Base-by-base conservation (phyloP, 2,888 invertebrate genomes). In the Mechanitis mazaeus region DNA sequence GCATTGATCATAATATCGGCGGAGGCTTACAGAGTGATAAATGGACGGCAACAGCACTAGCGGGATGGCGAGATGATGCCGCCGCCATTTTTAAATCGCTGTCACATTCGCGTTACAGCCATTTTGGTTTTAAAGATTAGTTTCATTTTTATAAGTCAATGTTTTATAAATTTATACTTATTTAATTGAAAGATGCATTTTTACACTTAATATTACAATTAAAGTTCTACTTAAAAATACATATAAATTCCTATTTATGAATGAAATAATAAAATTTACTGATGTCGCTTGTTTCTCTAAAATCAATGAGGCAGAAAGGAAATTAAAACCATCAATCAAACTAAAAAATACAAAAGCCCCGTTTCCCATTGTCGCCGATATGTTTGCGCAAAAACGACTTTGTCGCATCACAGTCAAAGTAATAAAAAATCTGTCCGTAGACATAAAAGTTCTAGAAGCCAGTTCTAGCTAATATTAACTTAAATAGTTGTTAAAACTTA, bases 251-350 rank as follows among this genome's bases (percentile, higher is more conserved):
- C 12, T 47, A 20, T 47, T 47, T 2, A 61, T 56, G 31, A 56
- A 60, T 35, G 28, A 58, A 31, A 54, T 55, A 54, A 35, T 58
- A 31, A 50, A 31, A 50, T 54, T 33, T 35, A 47, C 53, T 64
- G 64, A 64, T 66, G 55, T 63, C 55, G 65, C 64, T 62, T 68
- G 64, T 66, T 63, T 64, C 66, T 60, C 71, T 70, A 76, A 78
- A 85, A 81, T 79, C 83, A 81, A 81, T 81, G 83, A 83, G 80
- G 81, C 83, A 83, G 85, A 87, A 84, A 84, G 87, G 86, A 89
- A 89, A 89, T 87, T 88, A 89, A 89, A 87, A 89, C 86, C 89
- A 89, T 89, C 89, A 89, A 89, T 89, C 89, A 89, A 89, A 87
- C 81, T 83, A 84, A 88, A 89, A 87, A 88, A 85, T 84, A 87